These are phyloP conservation scores for Salvator merianae DNA, from an alignment of 2,113 vertebrate genomes.

Conservation along the genomic window DNA sequence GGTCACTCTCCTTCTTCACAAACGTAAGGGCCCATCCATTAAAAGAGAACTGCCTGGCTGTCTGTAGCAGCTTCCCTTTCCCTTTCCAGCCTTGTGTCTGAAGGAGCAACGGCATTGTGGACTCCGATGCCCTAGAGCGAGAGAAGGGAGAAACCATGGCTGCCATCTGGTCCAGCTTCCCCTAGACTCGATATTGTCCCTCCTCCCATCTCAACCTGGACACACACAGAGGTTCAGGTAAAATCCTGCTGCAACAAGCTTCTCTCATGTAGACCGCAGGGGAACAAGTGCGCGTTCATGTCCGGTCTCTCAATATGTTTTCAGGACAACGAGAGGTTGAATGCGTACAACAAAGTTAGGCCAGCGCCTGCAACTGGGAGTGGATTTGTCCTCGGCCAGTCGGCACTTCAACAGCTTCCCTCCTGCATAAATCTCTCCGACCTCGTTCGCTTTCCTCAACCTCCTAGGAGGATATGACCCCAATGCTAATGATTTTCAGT, in stretches of 20 bases:
- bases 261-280: neutral
- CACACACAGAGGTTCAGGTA: neutral
- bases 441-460: neutral
- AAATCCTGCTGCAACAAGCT: neutral
- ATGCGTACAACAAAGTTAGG: too few species aligned
- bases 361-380: too few species aligned
- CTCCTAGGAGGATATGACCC: conserved; percentile 16
- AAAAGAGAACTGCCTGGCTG: neutral
- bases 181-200: neutral
- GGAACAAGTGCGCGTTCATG: neutral
- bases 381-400: neutral
- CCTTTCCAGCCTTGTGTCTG: neutral
- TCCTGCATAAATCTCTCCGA: neutral
- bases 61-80: neutral
- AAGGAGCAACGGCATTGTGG: too few species aligned
- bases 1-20: neutral
- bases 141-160: too few species aligned
- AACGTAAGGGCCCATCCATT: neutral
- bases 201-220: too few species aligned
- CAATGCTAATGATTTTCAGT: conserved; percentile 23
- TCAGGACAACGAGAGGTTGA: too few species aligned
- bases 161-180: too few species aligned
- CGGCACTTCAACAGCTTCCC: neutral
- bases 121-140: neutral
- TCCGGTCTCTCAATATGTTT: neutral